Percentiles rank a stretch among this genome's conserved stretches.
Evolutionary conservation across 2,888 invertebrate species (phyloP).

Genomic region (Proisotoma minuta): DNA sequence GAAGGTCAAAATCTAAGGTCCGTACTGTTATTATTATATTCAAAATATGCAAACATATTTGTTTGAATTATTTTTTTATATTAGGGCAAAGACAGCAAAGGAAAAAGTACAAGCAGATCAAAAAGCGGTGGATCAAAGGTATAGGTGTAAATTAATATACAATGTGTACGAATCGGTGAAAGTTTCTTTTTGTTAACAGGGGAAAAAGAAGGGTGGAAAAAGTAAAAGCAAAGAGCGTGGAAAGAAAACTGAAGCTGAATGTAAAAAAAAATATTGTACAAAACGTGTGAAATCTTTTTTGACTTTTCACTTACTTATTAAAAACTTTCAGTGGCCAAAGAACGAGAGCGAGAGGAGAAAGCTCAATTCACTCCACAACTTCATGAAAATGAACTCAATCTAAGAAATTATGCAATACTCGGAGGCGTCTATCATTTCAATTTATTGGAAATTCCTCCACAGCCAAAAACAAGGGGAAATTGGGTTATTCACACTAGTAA

Average conservation of each 20-base stretch:
- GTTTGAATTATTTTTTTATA: background rate
- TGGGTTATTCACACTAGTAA: slow-evolving; percentile 43
- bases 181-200: slow-evolving; percentile 16
- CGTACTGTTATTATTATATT: too few species aligned
- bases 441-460: slow-evolving; percentile 70
- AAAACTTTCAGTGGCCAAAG: slow-evolving; percentile 37
- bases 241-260: slow-evolving; percentile 43
- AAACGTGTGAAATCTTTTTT: background rate
- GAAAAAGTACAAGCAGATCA: background rate
- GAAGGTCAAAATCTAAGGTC: background rate
- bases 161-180: slow-evolving; percentile 11
- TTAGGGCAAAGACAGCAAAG: background rate
- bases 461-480: slow-evolving; percentile 54
- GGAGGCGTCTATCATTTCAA: slow-evolving; percentile 73
- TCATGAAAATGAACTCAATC: slow-evolving; percentile 62
- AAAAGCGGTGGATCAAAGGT: background rate
- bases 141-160: background rate
- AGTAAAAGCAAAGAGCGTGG: slow-evolving; percentile 34
- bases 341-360: slow-evolving; percentile 49
- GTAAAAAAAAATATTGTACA: slow-evolving; percentile 21
- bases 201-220: slow-evolving; percentile 32
- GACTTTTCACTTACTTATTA: background rate
- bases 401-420: slow-evolving; percentile 68
- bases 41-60: background rate
- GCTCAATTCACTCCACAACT: slow-evolving; percentile 53